Percentiles rank a stretch among this genome's conserved stretches.
These are phyloP conservation scores for Petaurus breviceps DNA, from an alignment of 2,113 vertebrate genomes.

Conservation along the genomic window DNA sequence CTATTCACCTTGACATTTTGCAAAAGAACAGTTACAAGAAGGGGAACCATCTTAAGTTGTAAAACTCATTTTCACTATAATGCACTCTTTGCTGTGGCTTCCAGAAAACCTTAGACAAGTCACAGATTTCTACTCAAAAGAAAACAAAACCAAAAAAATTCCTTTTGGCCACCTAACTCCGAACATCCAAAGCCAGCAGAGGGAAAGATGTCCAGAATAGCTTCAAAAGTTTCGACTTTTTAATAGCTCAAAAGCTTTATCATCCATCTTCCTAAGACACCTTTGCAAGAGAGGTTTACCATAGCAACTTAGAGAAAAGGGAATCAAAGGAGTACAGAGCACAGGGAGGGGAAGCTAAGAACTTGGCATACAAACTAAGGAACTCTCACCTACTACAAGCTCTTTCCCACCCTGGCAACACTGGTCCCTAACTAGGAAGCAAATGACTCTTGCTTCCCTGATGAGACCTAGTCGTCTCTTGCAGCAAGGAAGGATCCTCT, in stretches of 20 bases:
- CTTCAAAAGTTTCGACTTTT: neutral
- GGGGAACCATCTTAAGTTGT: neutral
- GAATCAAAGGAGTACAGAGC: neutral
- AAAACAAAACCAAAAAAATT: neutral
- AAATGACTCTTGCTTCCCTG: neutral
- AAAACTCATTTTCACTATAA: too few species aligned
- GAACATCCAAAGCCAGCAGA: neutral
- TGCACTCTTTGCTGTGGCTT: neutral
- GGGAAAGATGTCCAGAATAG: neutral
- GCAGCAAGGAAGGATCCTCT: neutral
- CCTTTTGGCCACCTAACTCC: neutral
- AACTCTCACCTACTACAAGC: neutral
- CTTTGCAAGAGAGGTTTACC: neutral
- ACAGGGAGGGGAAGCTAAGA: neutral
- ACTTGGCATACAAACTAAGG: neutral
- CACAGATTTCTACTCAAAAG: neutral
- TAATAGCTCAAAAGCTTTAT: neutral
- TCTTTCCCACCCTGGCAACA: neutral
- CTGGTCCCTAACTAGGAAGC: neutral
- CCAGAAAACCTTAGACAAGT: neutral
- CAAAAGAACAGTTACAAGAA: neutral
- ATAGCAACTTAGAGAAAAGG: neutral
- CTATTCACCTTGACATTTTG: neutral
- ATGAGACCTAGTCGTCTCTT: neutral
- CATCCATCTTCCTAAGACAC: neutral